These are phyloP conservation scores for Phyllostomus discolor DNA, from an alignment of 2,113 vertebrate genomes.

Conservation along the genomic window DNA sequence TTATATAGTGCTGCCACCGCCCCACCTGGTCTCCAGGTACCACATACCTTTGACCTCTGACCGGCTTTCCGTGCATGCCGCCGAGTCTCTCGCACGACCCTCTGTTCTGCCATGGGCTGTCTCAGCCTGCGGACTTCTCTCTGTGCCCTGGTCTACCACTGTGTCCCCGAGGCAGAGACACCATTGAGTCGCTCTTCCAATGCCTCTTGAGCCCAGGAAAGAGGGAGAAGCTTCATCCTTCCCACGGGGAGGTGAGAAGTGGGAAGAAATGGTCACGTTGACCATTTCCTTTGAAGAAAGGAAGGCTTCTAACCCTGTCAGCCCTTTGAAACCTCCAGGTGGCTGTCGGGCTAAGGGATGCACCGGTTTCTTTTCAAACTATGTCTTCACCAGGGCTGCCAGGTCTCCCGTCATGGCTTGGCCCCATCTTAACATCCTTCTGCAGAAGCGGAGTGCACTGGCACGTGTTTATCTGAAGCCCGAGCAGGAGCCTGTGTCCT, in stretches of 20 bases:
- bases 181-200: neutral
- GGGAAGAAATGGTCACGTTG: too few species aligned
- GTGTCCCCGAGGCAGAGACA: neutral
- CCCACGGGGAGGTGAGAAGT: accelerated
- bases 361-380: neutral
- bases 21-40: neutral
- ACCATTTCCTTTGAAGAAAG: neutral
- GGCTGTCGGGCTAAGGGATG: neutral
- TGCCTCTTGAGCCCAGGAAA: neutral
- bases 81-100: accelerated
- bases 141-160: neutral
- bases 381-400: neutral
- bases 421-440: neutral
- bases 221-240: neutral
- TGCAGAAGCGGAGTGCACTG: neutral
- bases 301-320: neutral
- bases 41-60: neutral
- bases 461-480: neutral
- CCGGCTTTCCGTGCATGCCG: accelerated
- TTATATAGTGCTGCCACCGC: neutral
- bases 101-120: neutral
- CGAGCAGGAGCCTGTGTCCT: neutral
- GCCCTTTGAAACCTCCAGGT: neutral
- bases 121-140: neutral
- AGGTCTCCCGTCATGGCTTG: neutral